Evolutionary conservation across 2,888 invertebrate genomes (phyloP).

Genomic region (Helobdella robusta): DNA sequence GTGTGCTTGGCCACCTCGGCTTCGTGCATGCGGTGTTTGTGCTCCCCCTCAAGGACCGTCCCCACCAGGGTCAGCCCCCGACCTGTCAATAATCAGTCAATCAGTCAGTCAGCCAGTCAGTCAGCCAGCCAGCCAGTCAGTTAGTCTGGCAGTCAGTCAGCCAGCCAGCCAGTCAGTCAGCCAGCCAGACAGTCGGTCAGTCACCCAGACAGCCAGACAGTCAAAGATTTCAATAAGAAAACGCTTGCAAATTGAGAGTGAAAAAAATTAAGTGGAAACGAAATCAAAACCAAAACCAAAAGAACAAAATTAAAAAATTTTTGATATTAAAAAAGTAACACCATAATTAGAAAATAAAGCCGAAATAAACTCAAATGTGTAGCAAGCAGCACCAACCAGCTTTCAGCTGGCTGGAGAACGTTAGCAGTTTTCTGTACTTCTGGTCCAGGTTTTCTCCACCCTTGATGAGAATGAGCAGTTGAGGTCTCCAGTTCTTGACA

Average conservation of each 20-base stretch:
- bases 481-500: conserved; percentile 59
- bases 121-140: no score
- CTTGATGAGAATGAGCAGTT: conserved; percentile 83
- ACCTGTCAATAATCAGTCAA: conserved; percentile 58
- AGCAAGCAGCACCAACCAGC: conserved; percentile 42
- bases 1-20: conserved; percentile 61
- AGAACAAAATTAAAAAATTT: no score
- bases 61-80: conserved; percentile 91
- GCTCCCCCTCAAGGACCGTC: conserved; percentile 71
- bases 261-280: no score
- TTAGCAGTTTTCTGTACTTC: conserved; percentile 82
- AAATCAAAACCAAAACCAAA: background rate
- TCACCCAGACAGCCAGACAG: no score
- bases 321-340: no score
- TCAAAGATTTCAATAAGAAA: no score
- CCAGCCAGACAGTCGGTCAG: no score
- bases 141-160: no score
- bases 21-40: conserved; percentile 64
- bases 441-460: conserved; percentile 55
- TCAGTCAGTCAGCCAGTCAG: no score
- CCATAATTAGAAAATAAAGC: no score
- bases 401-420: conserved; percentile 92
- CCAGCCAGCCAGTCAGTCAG: no score
- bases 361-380: background rate
- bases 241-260: no score